A percentile compares a stretch with the other conserved stretches of the same genome.
Evolutionary conservation across 2,113 vertebrate genomes (phyloP).

Genomic region (Ophthalmolycus amberensis): DNA sequence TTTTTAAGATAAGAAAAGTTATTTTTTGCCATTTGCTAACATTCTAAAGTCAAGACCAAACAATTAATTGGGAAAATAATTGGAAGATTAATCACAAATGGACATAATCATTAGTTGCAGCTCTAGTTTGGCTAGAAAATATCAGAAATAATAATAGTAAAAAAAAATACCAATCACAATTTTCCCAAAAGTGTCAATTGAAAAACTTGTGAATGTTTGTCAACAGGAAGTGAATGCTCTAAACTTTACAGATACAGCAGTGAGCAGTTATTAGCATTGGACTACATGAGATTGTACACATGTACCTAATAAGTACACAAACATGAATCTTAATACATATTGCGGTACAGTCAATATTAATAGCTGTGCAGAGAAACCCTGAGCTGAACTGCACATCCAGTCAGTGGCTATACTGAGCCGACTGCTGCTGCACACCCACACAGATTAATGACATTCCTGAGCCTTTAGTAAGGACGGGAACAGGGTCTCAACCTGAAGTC

Average conservation of each 20-base stretch:
- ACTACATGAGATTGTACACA: neutral
- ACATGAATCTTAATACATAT: neutral
- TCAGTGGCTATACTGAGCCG: constrained; percentile 39
- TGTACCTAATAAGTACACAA: neutral
- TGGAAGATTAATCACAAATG: neutral
- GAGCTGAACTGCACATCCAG: constrained; percentile 28
- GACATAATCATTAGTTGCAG: neutral
- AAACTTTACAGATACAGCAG: neutral
- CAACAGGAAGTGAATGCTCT: neutral
- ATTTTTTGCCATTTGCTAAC: neutral
- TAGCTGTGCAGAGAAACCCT: constrained; percentile 5
- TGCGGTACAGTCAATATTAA: neutral
- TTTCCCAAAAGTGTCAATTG: neutral
- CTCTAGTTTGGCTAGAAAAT: neutral
- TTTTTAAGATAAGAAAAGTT: neutral
- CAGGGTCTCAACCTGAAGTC: constrained; percentile 60
- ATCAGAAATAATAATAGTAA: neutral
- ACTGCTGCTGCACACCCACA: constrained; percentile 74
- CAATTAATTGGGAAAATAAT: neutral
- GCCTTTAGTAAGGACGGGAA: constrained; percentile 75
- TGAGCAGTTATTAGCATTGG: neutral
- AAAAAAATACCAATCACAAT: neutral
- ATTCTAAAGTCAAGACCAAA: neutral
- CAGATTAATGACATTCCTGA: constrained; percentile 82
- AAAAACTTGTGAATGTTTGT: neutral